These are phyloP conservation scores for Cotesia typhae DNA, from an alignment of 1,140 invertebrate genomes.

Conservation along the genomic window DNA sequence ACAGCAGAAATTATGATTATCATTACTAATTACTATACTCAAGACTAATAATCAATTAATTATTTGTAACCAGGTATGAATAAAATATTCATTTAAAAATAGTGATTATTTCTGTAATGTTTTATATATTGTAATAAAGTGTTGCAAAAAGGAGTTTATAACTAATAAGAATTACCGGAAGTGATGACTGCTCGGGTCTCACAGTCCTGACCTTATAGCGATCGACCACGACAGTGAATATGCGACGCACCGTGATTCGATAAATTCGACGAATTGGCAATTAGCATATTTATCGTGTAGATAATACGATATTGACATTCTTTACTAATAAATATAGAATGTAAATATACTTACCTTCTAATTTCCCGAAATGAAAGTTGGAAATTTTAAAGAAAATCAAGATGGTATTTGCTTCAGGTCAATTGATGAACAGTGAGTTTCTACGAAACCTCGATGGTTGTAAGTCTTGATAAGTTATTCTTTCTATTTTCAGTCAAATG, in stretches of 20 bases:
- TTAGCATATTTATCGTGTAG: slow-evolving; percentile 32
- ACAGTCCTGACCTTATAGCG: slow-evolving; percentile 51
- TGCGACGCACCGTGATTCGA: slow-evolving; percentile 43
- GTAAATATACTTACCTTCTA: too few relatives aligned
- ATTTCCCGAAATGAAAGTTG: not conserved
- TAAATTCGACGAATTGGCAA: slow-evolving; percentile 29
- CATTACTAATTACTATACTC: too few relatives aligned
- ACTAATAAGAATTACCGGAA: slow-evolving; percentile 46
- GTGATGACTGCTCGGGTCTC: slow-evolving; percentile 48
- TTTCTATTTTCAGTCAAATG: not conserved
- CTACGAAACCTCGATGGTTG: not conserved
- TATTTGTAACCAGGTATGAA: too few relatives aligned
- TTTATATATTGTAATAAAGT: not conserved
- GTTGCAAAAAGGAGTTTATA: not conserved
- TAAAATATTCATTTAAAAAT: too few relatives aligned
- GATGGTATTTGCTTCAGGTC: too few relatives aligned
- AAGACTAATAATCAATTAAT: too few relatives aligned
- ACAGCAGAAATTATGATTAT: too few relatives aligned
- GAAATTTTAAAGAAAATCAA: not conserved
- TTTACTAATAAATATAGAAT: not conserved
- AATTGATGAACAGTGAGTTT: too few relatives aligned
- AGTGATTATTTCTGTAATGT: too few relatives aligned
- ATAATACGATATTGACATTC: slow-evolving; percentile 8
- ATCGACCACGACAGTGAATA: slow-evolving; percentile 44
- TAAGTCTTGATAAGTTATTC: not conserved